Evolutionary conservation across 1,140 invertebrate species (phyloP).

Genomic region (Stegodyphus mimosarum): DNA sequence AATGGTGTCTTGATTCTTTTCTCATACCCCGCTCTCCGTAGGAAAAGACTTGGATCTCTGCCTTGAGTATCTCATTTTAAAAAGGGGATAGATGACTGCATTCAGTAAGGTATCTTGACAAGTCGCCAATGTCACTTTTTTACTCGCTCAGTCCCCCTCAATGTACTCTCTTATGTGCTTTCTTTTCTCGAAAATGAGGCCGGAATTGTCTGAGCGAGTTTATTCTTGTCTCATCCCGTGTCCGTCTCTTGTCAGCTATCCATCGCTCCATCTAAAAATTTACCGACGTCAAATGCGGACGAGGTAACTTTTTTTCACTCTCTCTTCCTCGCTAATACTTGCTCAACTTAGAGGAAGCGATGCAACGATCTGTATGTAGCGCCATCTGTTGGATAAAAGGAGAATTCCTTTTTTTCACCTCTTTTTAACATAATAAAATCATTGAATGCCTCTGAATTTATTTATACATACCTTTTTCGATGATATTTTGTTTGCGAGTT

Average conservation of each 20-base stretch:
- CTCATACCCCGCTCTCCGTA: neutral
- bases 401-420: neutral
- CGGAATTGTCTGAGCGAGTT: constrained; percentile 36
- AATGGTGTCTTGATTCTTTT: constrained; percentile 13
- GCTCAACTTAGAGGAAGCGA: too few species aligned
- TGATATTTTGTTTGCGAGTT: too few species aligned
- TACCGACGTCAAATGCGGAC: neutral
- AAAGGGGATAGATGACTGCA: constrained; percentile 49
- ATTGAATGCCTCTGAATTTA: too few species aligned
- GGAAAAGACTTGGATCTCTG: constrained; percentile 38
- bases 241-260: constrained; percentile 50
- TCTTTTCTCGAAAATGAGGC: constrained; percentile 6
- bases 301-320: neutral
- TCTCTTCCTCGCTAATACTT: neutral
- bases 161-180: neutral
- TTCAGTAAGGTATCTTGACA: constrained; percentile 58
- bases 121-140: constrained; percentile 52
- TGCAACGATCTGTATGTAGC: neutral
- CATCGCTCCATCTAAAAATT: constrained; percentile 29
- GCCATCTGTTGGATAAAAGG: constrained; percentile 20
- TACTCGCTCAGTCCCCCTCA: neutral
- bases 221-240: constrained; percentile 40
- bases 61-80: constrained; percentile 45
- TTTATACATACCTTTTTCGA: too few species aligned
- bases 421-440: too few species aligned